Evolutionary conservation across 1,140 invertebrate species (phyloP).

Genomic region (Vollenhovia emeryi): DNA sequence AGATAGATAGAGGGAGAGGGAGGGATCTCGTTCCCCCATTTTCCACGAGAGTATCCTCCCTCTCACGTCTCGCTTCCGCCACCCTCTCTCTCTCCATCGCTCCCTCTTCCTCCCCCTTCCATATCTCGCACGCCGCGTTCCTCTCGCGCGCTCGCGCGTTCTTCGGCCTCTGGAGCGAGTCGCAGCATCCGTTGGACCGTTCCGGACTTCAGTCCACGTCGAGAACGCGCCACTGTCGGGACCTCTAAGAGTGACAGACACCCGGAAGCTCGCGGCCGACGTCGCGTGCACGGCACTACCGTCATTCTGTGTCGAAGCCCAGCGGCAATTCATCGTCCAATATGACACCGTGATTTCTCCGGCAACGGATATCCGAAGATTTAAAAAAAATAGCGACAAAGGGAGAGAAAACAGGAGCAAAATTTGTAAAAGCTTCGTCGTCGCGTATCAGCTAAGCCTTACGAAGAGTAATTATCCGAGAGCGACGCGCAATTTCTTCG

Average conservation of each 20-base stretch:
- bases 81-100: conserved; percentile 62
- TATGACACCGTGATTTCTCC: neutral
- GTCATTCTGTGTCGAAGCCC: neutral
- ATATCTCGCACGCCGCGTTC: conserved; percentile 72
- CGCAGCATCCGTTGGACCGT: conserved; percentile 81
- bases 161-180: conserved; percentile 76
- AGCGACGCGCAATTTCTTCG: neutral
- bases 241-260: conserved; percentile 74
- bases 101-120: conserved; percentile 48
- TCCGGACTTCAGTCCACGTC: conserved; percentile 83
- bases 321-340: neutral
- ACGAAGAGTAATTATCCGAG: neutral
- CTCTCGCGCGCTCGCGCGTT: conserved; percentile 76
- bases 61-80: conserved; percentile 53
- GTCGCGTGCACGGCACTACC: conserved; percentile 32
- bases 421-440: neutral
- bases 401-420: neutral
- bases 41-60: conserved; percentile 48
- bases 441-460: neutral
- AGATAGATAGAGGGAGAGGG: neutral
- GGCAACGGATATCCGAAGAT: neutral
- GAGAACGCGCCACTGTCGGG: conserved; percentile 83
- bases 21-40: conserved; percentile 23
- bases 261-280: conserved; percentile 45
- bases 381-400: neutral